Conservation (phyloP, 1,140 invertebrate genomes). For the Drosophila malerkotliana region DNA sequence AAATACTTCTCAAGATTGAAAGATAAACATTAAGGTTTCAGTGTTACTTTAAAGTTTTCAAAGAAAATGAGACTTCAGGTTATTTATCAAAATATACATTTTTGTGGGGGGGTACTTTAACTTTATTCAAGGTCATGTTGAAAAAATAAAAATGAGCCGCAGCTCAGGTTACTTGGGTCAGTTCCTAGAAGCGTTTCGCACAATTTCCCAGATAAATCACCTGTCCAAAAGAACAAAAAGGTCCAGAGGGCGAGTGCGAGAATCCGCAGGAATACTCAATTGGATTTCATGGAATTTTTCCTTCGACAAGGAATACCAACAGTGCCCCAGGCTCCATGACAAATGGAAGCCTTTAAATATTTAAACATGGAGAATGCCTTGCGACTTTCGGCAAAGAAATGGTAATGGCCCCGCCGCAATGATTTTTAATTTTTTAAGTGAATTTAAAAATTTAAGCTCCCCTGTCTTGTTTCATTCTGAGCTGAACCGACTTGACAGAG, state of each 20-base stretch:
- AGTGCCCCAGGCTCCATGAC: conserved; percentile 36
- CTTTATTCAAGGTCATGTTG: not conserved
- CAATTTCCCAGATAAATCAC: conserved; percentile 22
- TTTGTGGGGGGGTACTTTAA: not conserved
- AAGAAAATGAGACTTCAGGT: too few relatives aligned
- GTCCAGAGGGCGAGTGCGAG: not conserved
- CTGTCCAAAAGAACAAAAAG: conserved; percentile 15
- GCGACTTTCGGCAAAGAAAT: not conserved
- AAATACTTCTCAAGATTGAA: conserved; percentile 18
- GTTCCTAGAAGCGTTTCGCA: conserved; percentile 11
- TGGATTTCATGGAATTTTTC: not conserved
- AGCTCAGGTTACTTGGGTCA: conserved; percentile 10
- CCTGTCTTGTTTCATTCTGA: not conserved
- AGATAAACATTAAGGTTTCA: not conserved
- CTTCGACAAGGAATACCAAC: conserved; percentile 19
- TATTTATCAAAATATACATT: not conserved
- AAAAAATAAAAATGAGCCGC: not conserved
- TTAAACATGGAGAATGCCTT: conserved; percentile 34
- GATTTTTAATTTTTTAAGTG: conserved; percentile 74
- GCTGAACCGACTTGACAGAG: conserved; percentile 6
- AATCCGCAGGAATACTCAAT: conserved; percentile 9
- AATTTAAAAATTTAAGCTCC: conserved; percentile 77
- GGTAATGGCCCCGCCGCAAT: conserved; percentile 7
- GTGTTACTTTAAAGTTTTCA: not conserved
- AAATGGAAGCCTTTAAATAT: conserved; percentile 70